Percentiles rank a stretch among this genome's conserved stretches.
These are phyloP conservation scores for Trachelus troglodyta DNA, from an alignment of 2,888 invertebrate genomes.

Conservation along the genomic window DNA sequence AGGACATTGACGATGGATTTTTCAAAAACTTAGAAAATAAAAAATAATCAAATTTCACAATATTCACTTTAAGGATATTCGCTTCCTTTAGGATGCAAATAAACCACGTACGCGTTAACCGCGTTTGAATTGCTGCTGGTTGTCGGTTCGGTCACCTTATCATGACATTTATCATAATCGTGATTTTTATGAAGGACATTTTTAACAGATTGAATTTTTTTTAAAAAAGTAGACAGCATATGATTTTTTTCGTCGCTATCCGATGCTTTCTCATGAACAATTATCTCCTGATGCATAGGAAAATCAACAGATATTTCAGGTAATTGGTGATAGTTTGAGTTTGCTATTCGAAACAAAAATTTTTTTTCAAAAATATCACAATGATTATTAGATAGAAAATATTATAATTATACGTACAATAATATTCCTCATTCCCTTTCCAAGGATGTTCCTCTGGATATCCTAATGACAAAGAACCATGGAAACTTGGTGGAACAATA, in stretches of 20 bases:
- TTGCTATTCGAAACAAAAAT: no score
- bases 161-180: constrained; percentile 11
- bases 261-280: constrained; percentile 40
- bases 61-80: no score
- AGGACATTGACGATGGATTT: no score
- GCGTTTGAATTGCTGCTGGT: constrained; percentile 14
- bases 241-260: constrained; percentile 33
- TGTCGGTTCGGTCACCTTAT: not conserved
- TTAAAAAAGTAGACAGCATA: constrained; percentile 38
- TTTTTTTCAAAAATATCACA: no score
- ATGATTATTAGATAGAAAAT: no score
- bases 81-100: constrained; percentile 19
- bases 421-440: no score
- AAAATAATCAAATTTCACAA: no score
- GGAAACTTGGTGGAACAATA: constrained; percentile 7
- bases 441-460: no score
- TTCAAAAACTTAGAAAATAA: no score
- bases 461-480: not conserved
- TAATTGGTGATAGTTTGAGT: not conserved
- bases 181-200: constrained; percentile 39
- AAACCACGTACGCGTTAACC: constrained; percentile 21
- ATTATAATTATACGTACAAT: no score
- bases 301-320: constrained; percentile 40
- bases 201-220: constrained; percentile 41
- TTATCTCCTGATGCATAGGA: constrained; percentile 48